Evolutionary conservation across 2,797 vertebrate genomes (phyloP), one percentile per base, ranked within the genome.

Genomic region (Myoxocephalus aenaeus): DNA sequence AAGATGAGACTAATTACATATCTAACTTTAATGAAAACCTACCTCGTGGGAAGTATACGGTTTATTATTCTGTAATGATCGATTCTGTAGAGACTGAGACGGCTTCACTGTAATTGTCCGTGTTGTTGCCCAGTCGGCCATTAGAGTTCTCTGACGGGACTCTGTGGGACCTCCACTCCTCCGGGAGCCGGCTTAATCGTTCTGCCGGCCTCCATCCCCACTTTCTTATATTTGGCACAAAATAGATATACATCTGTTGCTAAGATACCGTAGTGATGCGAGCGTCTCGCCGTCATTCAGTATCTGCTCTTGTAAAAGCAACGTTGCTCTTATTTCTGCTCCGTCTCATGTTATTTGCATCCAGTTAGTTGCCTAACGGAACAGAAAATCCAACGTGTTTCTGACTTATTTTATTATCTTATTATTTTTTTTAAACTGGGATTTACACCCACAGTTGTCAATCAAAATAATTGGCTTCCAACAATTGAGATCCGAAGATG

Each of bases 181-280:
- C 67, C 12, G 0, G 50, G 58, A 72, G 27, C 63, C 40, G 59
- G 25, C 62, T 77, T n/a, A n/a, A 67, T 50, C 25, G 14, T 70
- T 78, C 73, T 83, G 84, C 56, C 76, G 36, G 51, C 80, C 80
- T 71, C 29, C 64, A 13, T 86, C 63, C 77, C 65, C 66, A 46
- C 70, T 85, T 86, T 73, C 68, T 82, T 57, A 78, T 75, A 77
- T 86, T 88, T 78, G 83, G 72, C 72, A 81, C 75, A 70, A 80
- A 91, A 83, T 63, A 83, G 86, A 74, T 87, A 70, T 81, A 64
- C 90, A 90, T 87, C 88, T 84, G 94, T 95, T 94, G 92, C 93
- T 93, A 93, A 93, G 93, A 89, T 85, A 94, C 91, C 27, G 85
- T 75, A 72, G 78, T 42, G 77, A 89, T 87, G 84, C 80, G 80